Base-by-base conservation (phyloP, 2,113 vertebrate genomes). In the Thermophis baileyi region DNA sequence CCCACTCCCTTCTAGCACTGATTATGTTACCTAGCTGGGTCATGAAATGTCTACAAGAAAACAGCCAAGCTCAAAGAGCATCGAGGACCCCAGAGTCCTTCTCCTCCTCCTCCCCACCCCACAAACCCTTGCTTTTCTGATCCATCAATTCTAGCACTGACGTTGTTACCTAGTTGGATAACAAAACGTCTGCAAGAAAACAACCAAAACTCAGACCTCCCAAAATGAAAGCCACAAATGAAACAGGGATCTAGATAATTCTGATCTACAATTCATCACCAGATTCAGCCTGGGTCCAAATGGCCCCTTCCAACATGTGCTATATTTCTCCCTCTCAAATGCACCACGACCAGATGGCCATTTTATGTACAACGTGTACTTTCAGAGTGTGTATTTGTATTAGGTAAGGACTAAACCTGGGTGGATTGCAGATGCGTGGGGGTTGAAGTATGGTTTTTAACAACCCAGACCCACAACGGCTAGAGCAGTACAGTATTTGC, bases 371-470 rank as follows among this genome's bases (percentile, higher is more conserved):
- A 14, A 0, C 3, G 74, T 44, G 10, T 6, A 7, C 25, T 89
- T 30, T 85, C 22, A 6, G 69, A 25, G 2, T 14, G 30, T 25
- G 69, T 35, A 10, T 4, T 22, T 2, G 14, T 0, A 18, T 60
- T 27, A 91, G 18, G n/a, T 11, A 18, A 85, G 16, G 16, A 44
- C 54, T 1, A 30, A 86, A 91, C 35, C 7, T 60, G 30, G 85
- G 51, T 22, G 6, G n/a, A 30, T 85, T 5, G 12, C 0, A 51
- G 27, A 55, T 4, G 53, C 92, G 50, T 0, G 9, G 93, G 95
- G 4, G 90, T 94, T 96, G 94, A 96, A 81, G 27, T 7, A 0
- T 0, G 44, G 85, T 40, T 50, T 55, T 14, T 18, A 1, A n/a
- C 10, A 24, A 7, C 22, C n/a, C 3, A 85, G 25, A 14, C 0